A percentile compares a stretch with the other conserved stretches of the same genome.
These are phyloP conservation scores for Chaenodraco wilsoni DNA, from an alignment of 2,797 vertebrate species.

Conservation along the genomic window DNA sequence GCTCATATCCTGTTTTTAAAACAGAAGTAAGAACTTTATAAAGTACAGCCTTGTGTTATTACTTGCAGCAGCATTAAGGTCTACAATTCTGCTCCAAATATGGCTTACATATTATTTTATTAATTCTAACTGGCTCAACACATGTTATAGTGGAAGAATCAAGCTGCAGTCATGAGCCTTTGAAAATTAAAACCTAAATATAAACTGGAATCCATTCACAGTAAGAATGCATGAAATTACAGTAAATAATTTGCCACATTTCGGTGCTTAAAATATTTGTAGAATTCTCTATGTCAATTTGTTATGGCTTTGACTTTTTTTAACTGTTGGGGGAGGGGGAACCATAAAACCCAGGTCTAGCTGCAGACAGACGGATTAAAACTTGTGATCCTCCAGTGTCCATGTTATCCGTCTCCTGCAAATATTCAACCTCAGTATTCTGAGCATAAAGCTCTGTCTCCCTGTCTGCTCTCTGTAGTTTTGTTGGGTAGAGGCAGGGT, in stretches of 20 bases:
- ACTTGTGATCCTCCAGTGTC: conserved; percentile 27
- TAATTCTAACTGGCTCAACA: background rate
- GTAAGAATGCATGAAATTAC: background rate
- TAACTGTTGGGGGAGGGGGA: background rate
- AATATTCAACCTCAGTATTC: conserved; percentile 13
- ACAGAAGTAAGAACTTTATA: background rate
- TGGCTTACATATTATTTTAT: background rate
- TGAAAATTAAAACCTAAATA: background rate
- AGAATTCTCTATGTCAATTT: background rate
- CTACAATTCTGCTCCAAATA: background rate
- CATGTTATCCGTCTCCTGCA: conserved; percentile 25
- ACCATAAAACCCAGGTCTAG: conserved; percentile 18
- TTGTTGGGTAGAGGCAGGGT: conserved; percentile 23
- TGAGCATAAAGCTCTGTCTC: conserved; percentile 25
- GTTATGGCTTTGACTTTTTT: conserved; percentile 2
- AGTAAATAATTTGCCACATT: background rate
- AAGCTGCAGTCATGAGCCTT: background rate
- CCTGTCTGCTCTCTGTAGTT: conserved; percentile 29
- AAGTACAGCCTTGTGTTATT: background rate
- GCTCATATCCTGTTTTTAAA: background rate
- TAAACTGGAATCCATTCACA: background rate
- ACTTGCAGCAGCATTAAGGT: background rate
- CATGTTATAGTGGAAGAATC: background rate
- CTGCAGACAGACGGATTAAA: conserved; percentile 30
- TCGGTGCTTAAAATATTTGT: background rate